Evolutionary conservation across 2,113 vertebrate species (phyloP), one percentile per base, ranked within the genome.

Genomic region (Hystrix cristata): DNA sequence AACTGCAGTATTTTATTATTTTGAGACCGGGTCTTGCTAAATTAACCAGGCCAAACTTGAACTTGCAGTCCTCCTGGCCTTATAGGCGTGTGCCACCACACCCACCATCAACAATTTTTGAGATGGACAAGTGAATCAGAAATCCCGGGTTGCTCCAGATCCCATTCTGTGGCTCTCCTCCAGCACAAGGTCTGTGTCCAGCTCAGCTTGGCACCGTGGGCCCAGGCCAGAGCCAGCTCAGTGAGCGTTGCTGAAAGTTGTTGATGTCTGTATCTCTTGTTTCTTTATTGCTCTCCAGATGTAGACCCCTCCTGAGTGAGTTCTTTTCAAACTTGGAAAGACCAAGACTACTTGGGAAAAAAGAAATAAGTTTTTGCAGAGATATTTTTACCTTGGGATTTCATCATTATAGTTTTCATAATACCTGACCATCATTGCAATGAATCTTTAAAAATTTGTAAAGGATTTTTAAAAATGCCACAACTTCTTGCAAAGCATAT

Each of bases 391-490:
- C 38, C 51, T 23, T 78, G 43, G 19, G 59, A 59, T 10, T 7
- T 57, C 15, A 55, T 34, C 27, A 82, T 93, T 67, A 83, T 43
- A 88, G 53, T 90, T 90, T 69, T 48, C 62, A 43, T 91, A 88
- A 76, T 15, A 43, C 7, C 46, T 85, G 84, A 93, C 5, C 18
- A 55, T 82, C 25, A 12, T 16, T 19, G 14, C 29, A 72, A 48
- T 16, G 46, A 14, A 31, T 60, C 93, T 78, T 78, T 82, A 96
- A 65, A 74, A 43, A 72, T 0, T 69, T 91, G 31, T 34, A 64
- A 57, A 46, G 7, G n/a, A 0, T 80, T 57, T 46, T 2, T 0
- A 55, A 85, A 71, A 65, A 38, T 23, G 13, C 6, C 79, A 34
- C 12, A 88, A 2, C 14, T 72, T 95, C 29, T 94, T 96, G 15